Evolutionary conservation across 2,797 vertebrate genomes (phyloP).

Genomic region (Argyrosomus regius): DNA sequence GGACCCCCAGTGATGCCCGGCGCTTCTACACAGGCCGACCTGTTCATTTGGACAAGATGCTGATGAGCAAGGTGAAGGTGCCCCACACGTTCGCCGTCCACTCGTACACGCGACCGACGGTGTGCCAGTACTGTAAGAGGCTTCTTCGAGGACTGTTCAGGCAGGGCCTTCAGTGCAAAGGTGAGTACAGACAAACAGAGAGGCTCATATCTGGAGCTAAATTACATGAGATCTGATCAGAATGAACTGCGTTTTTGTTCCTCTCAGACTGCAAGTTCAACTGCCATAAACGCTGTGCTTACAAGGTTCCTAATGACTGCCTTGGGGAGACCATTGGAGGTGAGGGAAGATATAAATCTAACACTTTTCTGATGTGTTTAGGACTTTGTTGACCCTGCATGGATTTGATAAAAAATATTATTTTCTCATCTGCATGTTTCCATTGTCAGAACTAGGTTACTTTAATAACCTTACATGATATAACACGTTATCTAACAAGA

Average conservation of each 20-base stretch:
- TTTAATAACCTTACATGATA: constrained; percentile 18
- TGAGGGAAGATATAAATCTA: constrained; percentile 64
- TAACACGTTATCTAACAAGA: constrained; percentile 40
- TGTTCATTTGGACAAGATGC: constrained; percentile 93
- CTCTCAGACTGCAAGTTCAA: constrained; percentile 94
- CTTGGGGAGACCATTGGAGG: constrained; percentile 91
- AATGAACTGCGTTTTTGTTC: constrained; percentile 20
- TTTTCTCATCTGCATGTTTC: constrained; percentile 31
- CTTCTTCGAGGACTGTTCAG: constrained; percentile 93
- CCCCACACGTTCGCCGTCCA: constrained; percentile 95
- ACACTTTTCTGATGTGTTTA: constrained; percentile 4
- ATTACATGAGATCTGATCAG: not conserved
- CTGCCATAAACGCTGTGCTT: constrained; percentile 93
- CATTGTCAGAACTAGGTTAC: constrained; percentile 27
- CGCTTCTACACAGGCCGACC: constrained; percentile 91
- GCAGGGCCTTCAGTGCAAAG: constrained; percentile 96
- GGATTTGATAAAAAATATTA: constrained; percentile 11
- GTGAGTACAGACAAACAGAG: constrained; percentile 69
- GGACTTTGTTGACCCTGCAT: constrained; percentile 43
- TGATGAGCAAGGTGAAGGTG: constrained; percentile 94
- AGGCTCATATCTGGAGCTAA: not conserved
- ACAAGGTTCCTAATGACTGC: constrained; percentile 93
- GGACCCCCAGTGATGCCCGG: constrained; percentile 85
- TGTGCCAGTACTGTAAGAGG: constrained; percentile 95
- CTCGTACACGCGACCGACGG: constrained; percentile 93